Base-by-base conservation (phyloP, 2,797 vertebrate species). In the Florisuga fusca region DNA sequence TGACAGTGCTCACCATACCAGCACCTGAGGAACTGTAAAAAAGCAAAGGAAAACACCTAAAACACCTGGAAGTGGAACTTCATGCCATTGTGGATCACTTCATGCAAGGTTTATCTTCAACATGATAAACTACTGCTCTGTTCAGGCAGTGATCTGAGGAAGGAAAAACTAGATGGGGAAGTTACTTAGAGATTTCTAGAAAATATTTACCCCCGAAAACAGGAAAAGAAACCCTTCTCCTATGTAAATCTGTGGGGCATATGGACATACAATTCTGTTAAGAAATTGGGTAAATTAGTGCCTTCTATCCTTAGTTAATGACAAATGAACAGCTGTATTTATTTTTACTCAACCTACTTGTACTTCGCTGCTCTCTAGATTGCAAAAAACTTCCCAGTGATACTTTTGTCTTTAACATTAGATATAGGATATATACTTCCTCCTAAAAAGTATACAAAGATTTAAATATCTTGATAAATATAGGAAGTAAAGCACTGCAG, bases 281-380 rank as follows among this genome's bases (percentile, higher is more conserved):
- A 74, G 51, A 77, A 86, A 78, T 3, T 9, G 20, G 19, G 6
- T 41, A 77, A 71, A 81, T 25, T 7, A 3, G 1, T 29, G 22
- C 18, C 12, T 61, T 68, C 64, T 20, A 31, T 38, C 43, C 57
- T 71, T 46, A 75, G 23, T 29, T 53, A 81, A 84, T 14, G 27
- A 45, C 8, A 76, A 88, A 64, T 34, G 57, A 91, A 22, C 62
- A 73, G 50, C 67, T 88, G 34, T 55, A 50, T 62, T 88, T 89
- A 66, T 84, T 89, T 90, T 79, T 57, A 69, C 12, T 61, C 50
- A 87, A 38, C 23, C 57, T 81, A 50, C 80, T 90, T 75, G 54
- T 13, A n/a, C 58, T 85, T 73, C 76, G 36, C 29, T 67, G 55
- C 51, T 83, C 55, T 89, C 67, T 61, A 43, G 72, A 59, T 3